Evolutionary conservation across 2,113 vertebrate species (phyloP).

Genomic region (Trachemys scripta): DNA sequence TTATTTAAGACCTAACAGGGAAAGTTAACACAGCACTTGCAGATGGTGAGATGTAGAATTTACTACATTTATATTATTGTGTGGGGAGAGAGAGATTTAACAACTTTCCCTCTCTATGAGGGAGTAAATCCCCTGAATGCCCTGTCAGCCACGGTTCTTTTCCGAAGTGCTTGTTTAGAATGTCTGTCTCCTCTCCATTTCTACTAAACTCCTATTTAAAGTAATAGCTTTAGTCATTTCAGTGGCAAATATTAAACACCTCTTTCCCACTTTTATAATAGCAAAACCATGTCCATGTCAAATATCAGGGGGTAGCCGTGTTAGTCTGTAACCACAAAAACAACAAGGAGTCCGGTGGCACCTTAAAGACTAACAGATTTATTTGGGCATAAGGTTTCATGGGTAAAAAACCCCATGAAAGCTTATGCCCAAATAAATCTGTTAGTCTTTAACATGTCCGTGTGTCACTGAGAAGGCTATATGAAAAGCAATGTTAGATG

Average conservation of each 20-base stretch:
- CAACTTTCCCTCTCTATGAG: fast-evolving
- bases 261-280: background rate
- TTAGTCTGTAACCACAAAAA: no score
- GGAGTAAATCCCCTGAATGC: background rate
- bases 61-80: background rate
- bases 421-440: no score
- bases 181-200: fast-evolving
- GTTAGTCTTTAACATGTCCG: background rate
- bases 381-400: no score
- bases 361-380: background rate
- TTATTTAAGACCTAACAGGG: background rate
- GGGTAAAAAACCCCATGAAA: no score
- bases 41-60: fast-evolving
- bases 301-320: no score
- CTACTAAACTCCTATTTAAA: fast-evolving
- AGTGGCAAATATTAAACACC: background rate
- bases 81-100: background rate
- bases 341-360: no score
- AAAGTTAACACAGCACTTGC: background rate
- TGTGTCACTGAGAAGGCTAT: background rate
- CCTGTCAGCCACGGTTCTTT: background rate
- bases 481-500: background rate
- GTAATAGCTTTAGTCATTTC: background rate
- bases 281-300: background rate
- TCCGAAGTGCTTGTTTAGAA: background rate